Evolutionary conservation across 2,797 vertebrate genomes (phyloP).

Genomic region (Danio aesculapii): DNA sequence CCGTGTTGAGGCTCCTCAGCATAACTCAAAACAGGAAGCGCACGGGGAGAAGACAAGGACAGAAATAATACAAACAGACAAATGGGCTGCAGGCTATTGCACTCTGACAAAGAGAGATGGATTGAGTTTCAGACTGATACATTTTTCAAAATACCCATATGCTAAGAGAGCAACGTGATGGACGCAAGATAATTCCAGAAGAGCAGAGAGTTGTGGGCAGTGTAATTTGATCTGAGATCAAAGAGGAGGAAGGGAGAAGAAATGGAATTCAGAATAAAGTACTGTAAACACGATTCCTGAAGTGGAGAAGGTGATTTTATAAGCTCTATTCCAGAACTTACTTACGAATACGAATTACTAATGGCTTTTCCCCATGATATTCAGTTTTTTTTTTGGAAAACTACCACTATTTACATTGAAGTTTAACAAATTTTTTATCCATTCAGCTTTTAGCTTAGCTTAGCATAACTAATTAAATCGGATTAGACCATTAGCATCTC

Average conservation of each 20-base stretch:
- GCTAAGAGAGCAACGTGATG: slow-evolving; percentile 10
- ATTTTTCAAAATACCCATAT: slow-evolving; percentile 32
- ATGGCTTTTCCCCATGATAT: not conserved
- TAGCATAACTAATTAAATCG: no score
- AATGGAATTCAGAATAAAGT: not conserved
- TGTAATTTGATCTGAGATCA: slow-evolving; percentile 25
- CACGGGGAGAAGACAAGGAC: slow-evolving; percentile 66
- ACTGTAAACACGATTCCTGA: not conserved
- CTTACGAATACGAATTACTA: no score
- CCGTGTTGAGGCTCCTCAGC: slow-evolving; percentile 61
- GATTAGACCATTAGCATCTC: no score
- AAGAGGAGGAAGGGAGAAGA: not conserved
- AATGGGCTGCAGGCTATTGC: slow-evolving; percentile 71
- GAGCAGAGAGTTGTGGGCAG: not conserved
- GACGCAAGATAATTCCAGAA: slow-evolving; percentile 14
- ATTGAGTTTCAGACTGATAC: slow-evolving; percentile 42
- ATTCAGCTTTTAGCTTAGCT: no score
- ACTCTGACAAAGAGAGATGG: slow-evolving; percentile 50
- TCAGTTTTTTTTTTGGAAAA: no score
- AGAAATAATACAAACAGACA: slow-evolving; percentile 76
- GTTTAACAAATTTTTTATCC: no score
- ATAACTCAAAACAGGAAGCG: slow-evolving; percentile 79
- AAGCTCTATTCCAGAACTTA: not conserved
- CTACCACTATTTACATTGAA: no score
- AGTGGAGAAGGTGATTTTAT: not conserved